Base-by-base conservation (phyloP, 2,113 vertebrate genomes). In the Eclectus roratus region DNA sequence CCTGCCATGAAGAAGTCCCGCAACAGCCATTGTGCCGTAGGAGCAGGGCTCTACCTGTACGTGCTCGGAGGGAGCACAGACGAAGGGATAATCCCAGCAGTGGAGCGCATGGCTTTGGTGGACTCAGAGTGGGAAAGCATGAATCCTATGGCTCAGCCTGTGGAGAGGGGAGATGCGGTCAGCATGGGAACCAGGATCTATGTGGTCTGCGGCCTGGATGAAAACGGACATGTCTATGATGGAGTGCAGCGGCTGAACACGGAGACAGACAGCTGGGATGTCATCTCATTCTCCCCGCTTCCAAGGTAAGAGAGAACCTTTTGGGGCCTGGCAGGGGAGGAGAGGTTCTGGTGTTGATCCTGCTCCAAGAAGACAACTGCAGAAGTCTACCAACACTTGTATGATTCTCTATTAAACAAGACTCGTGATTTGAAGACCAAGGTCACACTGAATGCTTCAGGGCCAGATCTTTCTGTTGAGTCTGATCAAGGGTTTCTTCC, bases 181-280 rank as follows among this genome's bases (percentile, higher is more conserved):
- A 85, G 97, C 10, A 41, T 98, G 85, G 98, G 97, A 13, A 66
- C 35, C 7, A 97, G 87, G 19, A 95, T 99, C 94, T 99, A 99
- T 0, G 97, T 99, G 61, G 98, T 98, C 17, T 99, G 99, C 63
- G 99, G 99, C 50, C 96, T 99, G 91, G 99, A 99, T 97, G 99
- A 99, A 91, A 99, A 99, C 0, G 98, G 99, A 8, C 98, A 98
- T 1, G 98, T 98, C 0, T 99, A 98, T 52, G 95, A 96, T 68
- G 99, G 99, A 21, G 98, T 99, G 91, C 99, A 99, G 91, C 98
- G 98, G 83, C 98, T 99, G 80, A 89, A 93, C 66, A 97, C 92
- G 0, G 96, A 97, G 58, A 95, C 95, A 0, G 98, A 99, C 89
- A 97, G 97, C 49, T 99, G 99, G 99, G 98, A 98, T 52, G 98